Percentiles rank a stretch among this genome's conserved stretches.
Evolutionary conservation across 2,113 vertebrate species (phyloP).

Genomic region (Scomber japonicus): DNA sequence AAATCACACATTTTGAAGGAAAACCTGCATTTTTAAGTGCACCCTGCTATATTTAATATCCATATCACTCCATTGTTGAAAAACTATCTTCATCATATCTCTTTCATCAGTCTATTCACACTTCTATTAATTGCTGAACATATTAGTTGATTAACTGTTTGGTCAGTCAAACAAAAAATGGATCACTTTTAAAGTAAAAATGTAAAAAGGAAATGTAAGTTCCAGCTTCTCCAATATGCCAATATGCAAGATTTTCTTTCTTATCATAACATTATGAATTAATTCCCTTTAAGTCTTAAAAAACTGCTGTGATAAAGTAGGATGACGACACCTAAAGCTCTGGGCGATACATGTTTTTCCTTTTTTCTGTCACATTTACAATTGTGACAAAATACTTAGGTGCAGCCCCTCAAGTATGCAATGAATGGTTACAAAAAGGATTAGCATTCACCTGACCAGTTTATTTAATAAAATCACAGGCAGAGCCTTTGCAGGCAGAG

Average conservation of each 20-base stretch:
- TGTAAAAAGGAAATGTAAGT: no score
- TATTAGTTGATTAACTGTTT: no score
- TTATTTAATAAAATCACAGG: constrained; percentile 9
- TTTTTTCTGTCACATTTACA: no score
- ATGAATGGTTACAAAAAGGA: background rate
- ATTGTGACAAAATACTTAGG: background rate
- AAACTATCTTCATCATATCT: background rate
- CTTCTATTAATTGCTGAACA: no score
- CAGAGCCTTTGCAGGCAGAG: constrained; percentile 14
- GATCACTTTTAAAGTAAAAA: no score
- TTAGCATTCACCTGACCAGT: background rate
- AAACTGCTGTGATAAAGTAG: background rate
- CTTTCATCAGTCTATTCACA: no score
- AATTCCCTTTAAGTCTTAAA: background rate
- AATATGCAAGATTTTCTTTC: no score
- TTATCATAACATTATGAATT: background rate
- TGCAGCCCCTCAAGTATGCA: background rate
- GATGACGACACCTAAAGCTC: no score
- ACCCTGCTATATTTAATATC: background rate
- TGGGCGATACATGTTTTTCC: no score
- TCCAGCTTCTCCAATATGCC: no score
- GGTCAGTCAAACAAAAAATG: no score
- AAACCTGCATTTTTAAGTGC: background rate
- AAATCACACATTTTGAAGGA: background rate
- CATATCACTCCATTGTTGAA: background rate